Evolutionary conservation across 2,888 invertebrate genomes (phyloP).

Genomic region (Andrena praecox): DNA sequence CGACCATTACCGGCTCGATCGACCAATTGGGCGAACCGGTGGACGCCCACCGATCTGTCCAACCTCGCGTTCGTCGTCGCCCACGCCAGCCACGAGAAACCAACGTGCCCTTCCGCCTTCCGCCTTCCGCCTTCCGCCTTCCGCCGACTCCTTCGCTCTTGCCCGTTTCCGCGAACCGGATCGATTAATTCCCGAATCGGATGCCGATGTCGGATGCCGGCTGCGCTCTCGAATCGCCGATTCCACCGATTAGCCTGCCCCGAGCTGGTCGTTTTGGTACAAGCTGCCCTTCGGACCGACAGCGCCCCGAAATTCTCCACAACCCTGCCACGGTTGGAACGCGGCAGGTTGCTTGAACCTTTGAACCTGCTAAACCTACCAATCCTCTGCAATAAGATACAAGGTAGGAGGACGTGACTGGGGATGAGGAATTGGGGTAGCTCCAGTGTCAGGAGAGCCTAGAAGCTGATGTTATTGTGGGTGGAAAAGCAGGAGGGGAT

Average conservation of each 20-base stretch:
- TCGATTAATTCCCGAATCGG: conserved; percentile 68
- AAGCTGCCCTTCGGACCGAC: background rate
- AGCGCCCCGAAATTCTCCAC: background rate
- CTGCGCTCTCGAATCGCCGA: conserved; percentile 59
- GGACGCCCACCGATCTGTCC: conserved; percentile 80
- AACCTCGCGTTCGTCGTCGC: conserved; percentile 60
- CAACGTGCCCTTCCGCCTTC: conserved; percentile 41
- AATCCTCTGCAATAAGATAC: background rate
- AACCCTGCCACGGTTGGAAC: background rate
- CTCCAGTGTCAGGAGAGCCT: background rate
- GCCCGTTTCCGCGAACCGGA: conserved; percentile 55
- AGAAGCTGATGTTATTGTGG: too few relatives aligned
- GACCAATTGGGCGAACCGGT: conserved; percentile 82
- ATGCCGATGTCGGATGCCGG: conserved; percentile 63
- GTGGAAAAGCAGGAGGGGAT: too few relatives aligned
- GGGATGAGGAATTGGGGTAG: background rate
- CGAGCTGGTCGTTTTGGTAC: background rate
- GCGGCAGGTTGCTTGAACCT: background rate
- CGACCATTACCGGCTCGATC: conserved; percentile 83
- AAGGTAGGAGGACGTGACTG: background rate
- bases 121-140: conserved; percentile 17
- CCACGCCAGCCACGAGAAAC: conserved; percentile 55
- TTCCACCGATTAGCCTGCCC: conserved; percentile 48
- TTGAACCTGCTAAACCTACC: background rate
- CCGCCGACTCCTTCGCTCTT: conserved; percentile 24